Evolutionary conservation across 2,888 invertebrate genomes (phyloP).

Genomic region (Phasia obesa): DNA sequence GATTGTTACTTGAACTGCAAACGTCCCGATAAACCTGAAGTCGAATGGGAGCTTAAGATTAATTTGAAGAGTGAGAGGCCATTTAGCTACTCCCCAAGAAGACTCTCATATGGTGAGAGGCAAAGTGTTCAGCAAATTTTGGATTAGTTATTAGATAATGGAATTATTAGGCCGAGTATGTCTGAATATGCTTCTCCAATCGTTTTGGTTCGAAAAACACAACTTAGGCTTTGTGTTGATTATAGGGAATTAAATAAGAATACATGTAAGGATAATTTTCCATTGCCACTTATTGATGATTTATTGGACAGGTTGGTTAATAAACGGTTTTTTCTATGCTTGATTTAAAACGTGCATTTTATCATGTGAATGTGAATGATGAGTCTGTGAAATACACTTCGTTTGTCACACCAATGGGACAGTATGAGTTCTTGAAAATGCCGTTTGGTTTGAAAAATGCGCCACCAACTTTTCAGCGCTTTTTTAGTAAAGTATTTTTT

Average conservation of each 20-base stretch:
- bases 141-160: conserved; percentile 48
- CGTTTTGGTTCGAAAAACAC: conserved; percentile 45
- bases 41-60: conserved; percentile 34
- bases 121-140: conserved; percentile 42
- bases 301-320: conserved; percentile 40
- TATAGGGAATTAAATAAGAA: conserved; percentile 1
- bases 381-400: conserved; percentile 65
- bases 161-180: conserved; percentile 40
- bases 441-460: conserved; percentile 61
- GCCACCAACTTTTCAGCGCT: conserved; percentile 38
- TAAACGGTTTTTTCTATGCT: conserved; percentile 48
- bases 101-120: conserved; percentile 50
- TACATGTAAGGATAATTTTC: conserved; percentile 34
- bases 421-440: conserved; percentile 40
- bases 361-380: conserved; percentile 25
- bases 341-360: conserved; percentile 54
- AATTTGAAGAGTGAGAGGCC: conserved; percentile 35
- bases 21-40: conserved; percentile 49
- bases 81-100: conserved; percentile 43
- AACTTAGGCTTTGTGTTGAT: conserved; percentile 19
- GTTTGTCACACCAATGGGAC: conserved; percentile 45
- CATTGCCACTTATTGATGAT: conserved; percentile 62
- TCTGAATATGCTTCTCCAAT: conserved; percentile 57
- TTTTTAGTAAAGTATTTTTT: conserved; percentile 17
- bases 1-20: conserved; percentile 35